Conservation (phyloP, 1,140 invertebrate genomes). For the Lepeophtheirus salmonis region DNA sequence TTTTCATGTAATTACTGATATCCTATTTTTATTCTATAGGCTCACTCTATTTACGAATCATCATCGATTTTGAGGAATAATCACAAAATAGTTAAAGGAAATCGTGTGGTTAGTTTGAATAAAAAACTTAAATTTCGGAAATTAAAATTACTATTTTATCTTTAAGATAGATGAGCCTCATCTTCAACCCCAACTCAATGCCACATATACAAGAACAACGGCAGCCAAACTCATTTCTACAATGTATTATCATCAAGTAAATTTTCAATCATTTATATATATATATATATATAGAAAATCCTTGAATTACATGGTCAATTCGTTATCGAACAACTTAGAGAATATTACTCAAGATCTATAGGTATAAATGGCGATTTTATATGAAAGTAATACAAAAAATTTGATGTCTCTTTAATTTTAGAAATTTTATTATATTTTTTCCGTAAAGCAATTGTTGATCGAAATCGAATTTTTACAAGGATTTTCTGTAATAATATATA, state of each 20-base stretch:
- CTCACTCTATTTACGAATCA: background rate
- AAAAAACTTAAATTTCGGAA: no score
- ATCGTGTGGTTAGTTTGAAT: no score
- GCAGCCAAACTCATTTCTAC: slow-evolving; percentile 9
- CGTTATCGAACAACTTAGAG: no score
- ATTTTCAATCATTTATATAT: background rate
- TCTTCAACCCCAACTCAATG: slow-evolving; percentile 2
- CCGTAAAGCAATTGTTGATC: no score
- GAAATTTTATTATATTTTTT: no score
- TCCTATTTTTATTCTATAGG: background rate
- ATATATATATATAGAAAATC: background rate
- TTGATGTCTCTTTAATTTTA: no score
- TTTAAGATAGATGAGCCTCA: background rate
- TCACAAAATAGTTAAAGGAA: background rate
- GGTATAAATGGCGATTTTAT: no score
- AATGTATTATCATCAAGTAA: slow-evolving; percentile 6
- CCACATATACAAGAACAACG: slow-evolving; percentile 10
- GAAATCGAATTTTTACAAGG: no score
- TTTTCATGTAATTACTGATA: background rate
- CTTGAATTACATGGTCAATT: no score
- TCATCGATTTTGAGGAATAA: background rate
- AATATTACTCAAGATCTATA: no score
- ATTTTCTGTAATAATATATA: no score
- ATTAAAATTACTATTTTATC: background rate
- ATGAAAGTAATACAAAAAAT: no score